Evolutionary conservation across 2,797 vertebrate genomes (phyloP), one percentile per base, ranked within the genome.

Genomic region (Schizothorax lantsangensis): DNA sequence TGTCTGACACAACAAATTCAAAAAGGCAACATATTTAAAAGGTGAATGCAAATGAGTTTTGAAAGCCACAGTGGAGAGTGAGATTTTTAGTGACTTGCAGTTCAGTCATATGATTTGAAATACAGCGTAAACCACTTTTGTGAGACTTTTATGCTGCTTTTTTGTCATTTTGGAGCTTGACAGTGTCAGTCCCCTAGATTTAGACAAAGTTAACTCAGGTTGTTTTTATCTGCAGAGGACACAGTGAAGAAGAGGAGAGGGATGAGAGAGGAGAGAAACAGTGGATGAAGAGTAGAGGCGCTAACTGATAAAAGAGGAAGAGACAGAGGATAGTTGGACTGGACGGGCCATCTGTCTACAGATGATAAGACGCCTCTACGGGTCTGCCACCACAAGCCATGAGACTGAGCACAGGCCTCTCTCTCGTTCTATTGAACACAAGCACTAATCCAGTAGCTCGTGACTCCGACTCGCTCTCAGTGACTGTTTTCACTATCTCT

Each of bases 261-360:
- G 62, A 33, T 7, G 26, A 52, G 38, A n/a, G 12, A 47, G 78
- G 8, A 68, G 71, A 79, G 74, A 77, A 49, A 78, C 47, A 77
- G 45, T 47, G 66, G 40, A 64, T 64, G 26, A 52, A 45, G 43
- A 75, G 30, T 47, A n/a, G 26, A 74, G 79, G 40, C 5, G 38
- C 23, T 68, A 71, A 45, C 69, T n/a, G 84, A 40, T 62, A 57
- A 69, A 81, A 66, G 3, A 19, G 36, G 15, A 47, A 64, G 23
- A 88, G 74, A 75, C 68, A 49, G 77, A 47, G 66, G 33, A 57
- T 69, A 79, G 75, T 77, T 38, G 75, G n/a, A 79, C 43, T 26
- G 33, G 79, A 45, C 10, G 4, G 43, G 49, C 64, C 81, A 62
- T 87, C 75, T 87, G 81, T 79, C 82, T 30, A 73, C 19, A 52